Conservation (phyloP, 2,113 vertebrate species). For the human region GRCh38 chr11:27584501-27585000, state of each 20-base stretch:
- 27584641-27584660: not conserved
- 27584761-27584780: not conserved
- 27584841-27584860: not conserved
- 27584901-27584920: not conserved
- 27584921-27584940: not conserved
- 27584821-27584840: not conserved
- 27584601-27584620: not conserved
- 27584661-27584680: not conserved
- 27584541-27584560: not conserved
- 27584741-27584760: not conserved
- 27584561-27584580: not conserved
- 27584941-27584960: not conserved
- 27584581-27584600: not conserved
- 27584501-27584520: not conserved
- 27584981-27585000: not conserved
- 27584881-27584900: not conserved
- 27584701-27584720: not conserved
- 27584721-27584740: not conserved
- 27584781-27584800: not conserved
- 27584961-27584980: not conserved
- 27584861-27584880: not conserved
- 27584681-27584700: not conserved
- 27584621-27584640: not conserved
- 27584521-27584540: not conserved
- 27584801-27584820: not conserved